Base-by-base conservation (phyloP, 2,888 invertebrate genomes). In the Steinernema hermaphroditum region DNA sequence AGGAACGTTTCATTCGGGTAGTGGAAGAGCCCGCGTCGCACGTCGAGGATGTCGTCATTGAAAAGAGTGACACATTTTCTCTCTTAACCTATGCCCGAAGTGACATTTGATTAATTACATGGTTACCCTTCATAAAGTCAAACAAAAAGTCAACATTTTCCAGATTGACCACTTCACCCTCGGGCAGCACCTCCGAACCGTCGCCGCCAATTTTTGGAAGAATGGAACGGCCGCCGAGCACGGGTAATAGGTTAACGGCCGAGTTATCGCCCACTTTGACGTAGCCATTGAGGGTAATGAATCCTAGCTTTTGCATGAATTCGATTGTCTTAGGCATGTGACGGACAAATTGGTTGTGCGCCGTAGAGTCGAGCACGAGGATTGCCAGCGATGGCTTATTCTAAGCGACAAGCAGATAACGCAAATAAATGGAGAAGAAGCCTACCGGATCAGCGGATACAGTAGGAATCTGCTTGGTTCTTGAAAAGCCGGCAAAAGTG, bases 251-350 rank as follows among this genome's bases (percentile, higher is more conserved):
- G 87, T 96, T 96, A 0, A 94, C 94, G 86, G 93, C 94, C 0
- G 95, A 95, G 87, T 95, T 96, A 87, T 95, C 95, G 1, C 91
- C 96, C 9, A 96, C 92, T 90, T 95, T 96, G 86, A 93, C 94
- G 87, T 93, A 94, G 4, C 95, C 96, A 78, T 92, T 87, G 86
- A 96, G 89, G 86, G 93, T 93, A 70, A 93, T 90, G 46, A 92
- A 91, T 16, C 90, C 90, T 75, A 92, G 89, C 19, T 90, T 87
- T 74, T 90, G 88, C 70, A 93, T 88, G 79, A 89, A 90, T 1
- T 89, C 86, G 22, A 90, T 88, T 0, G 93, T 81, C 34, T 76
- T 50, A 9, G 83, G 82, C 79, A 83, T 76, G 73, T 84, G 84
- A 54, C 84, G 75, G 49, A 78, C 73, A 57, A 84, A 84, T 75